Evolutionary conservation across 2,888 invertebrate species (phyloP), one percentile per base, ranked within the genome.

Genomic region (Phyto melanocephala): DNA sequence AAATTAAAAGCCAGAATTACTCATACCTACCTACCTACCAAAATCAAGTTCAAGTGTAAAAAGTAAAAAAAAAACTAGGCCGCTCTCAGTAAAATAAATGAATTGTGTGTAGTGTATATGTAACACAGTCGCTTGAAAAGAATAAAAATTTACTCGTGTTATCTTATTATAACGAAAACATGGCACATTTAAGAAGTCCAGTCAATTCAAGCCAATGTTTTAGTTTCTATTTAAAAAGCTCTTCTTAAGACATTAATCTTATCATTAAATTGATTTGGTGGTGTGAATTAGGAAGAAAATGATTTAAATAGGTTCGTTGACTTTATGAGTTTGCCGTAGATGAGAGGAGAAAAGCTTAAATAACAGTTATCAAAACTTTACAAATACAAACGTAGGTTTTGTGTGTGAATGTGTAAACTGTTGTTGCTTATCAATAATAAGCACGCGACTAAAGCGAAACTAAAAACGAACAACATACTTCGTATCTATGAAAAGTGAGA

Each of bases 401-500:
- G 63, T 56, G 33, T 47, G 13, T 2, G 47, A 20, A 33, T n/a
- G 7, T 58, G 22, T 65, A 15, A 60, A 28, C 15, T 47, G 42
- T 50, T 28, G 17, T 22, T 17, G 45, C n/a, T 70, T 71, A 13
- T 60, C 47, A 10, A 11, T 42, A 63, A 63, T 65, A 52, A 68
- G 82, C 82, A 82, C 79, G 82, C 79, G 82, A 82, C 79, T 52
- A 42, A 58, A 82, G 81, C 63, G 70, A 58, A 40, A 58, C n/a
- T 6, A 15, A 37, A 42, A 37, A 77, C n/a, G 28, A 74, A 10
- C 17, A 20, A 17, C 7, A 20, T 37, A 37, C 37, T 37, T 28
- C 28, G 58, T 37, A 15, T 15, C 20, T 45, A 42, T 60, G 42
- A 71, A 79, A 79, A 79, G 75, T 79, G 82, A 82, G 82, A 79